phyloP scores from a whole-genome alignment of 2,797 vertebrate genomes.

The Etheostoma perlongum region DNA sequence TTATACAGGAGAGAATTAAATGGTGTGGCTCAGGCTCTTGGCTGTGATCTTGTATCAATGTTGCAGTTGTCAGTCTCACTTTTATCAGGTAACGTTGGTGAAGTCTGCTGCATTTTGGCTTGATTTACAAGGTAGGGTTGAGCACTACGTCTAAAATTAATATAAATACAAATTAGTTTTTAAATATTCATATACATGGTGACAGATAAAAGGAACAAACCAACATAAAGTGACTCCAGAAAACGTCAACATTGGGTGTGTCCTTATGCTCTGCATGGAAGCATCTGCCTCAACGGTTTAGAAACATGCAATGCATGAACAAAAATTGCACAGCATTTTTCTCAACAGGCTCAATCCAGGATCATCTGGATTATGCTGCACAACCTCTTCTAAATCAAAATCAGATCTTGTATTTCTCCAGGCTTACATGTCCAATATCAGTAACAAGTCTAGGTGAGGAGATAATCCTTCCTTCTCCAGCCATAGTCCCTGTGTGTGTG shows the following conservation, averaged over 20 bases:
- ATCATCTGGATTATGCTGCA: constrained; percentile 50
- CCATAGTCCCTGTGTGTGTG: constrained; percentile 3
- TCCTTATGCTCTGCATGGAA: too few relatives aligned
- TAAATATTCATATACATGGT: not conserved
- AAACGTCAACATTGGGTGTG: not conserved
- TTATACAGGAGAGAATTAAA: not conserved
- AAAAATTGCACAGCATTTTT: constrained; percentile 9
- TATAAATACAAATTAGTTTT: not conserved
- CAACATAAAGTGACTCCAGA: not conserved
- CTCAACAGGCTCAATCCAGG: constrained; percentile 15
- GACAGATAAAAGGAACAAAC: not conserved
- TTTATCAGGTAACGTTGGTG: not conserved
- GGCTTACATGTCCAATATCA: constrained; percentile 23
- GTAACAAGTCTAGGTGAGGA: constrained; percentile 23
- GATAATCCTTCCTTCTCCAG: constrained; percentile 50
- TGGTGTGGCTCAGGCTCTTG: not conserved
- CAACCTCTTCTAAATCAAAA: constrained; percentile 19
- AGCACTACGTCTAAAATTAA: not conserved
- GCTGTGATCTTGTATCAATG: not conserved
- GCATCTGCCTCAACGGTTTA: not conserved
- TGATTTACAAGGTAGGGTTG: not conserved
- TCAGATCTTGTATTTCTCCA: constrained; percentile 36
- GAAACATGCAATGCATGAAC: not conserved
- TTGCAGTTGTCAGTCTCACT: not conserved
- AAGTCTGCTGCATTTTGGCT: not conserved